These are phyloP conservation scores for Phoenoteleia sp. DNA, from an alignment of 2,888 invertebrate species.

Conservation along the genomic window DNA sequence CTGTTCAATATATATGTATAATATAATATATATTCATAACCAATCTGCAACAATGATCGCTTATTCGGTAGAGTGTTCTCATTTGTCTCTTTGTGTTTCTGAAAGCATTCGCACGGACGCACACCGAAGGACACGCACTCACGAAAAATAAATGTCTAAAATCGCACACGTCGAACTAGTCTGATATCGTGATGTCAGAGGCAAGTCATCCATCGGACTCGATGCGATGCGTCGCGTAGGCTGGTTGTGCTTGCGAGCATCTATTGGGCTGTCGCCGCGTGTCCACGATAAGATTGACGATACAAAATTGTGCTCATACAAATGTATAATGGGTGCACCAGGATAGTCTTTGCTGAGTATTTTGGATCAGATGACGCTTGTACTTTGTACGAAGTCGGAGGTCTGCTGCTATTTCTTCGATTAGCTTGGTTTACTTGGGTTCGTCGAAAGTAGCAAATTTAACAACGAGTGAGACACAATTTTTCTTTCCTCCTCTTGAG, in stretches of 20 bases:
- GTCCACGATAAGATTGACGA: constrained; percentile 50
- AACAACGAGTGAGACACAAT: constrained; percentile 47
- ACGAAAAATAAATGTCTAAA: constrained; percentile 81
- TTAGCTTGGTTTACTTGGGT: no score
- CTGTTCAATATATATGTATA: constrained; percentile 60
- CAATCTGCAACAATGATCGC: constrained; percentile 60
- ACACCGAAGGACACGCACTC: constrained; percentile 76
- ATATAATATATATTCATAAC: constrained; percentile 70
- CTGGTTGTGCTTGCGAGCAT: constrained; percentile 60
- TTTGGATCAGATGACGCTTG: constrained; percentile 52
- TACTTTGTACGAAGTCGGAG: constrained; percentile 57
- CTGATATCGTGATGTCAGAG: constrained; percentile 55
- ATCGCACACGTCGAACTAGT: constrained; percentile 74
- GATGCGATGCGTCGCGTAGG: constrained; percentile 48
- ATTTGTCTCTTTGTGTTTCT: constrained; percentile 38
- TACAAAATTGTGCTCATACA: constrained; percentile 66
- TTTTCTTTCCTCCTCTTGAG: neutral
- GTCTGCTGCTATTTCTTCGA: no score
- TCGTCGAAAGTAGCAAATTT: constrained; percentile 18
- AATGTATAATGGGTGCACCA: constrained; percentile 58
- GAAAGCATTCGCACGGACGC: constrained; percentile 68
- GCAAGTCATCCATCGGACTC: constrained; percentile 56
- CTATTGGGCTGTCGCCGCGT: constrained; percentile 56
- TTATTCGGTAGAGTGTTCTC: constrained; percentile 39
- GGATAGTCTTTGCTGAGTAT: constrained; percentile 65